These are phyloP conservation scores for Sclerodermus sp. DNA, from an alignment of 2,888 invertebrate genomes.

Conservation along the genomic window DNA sequence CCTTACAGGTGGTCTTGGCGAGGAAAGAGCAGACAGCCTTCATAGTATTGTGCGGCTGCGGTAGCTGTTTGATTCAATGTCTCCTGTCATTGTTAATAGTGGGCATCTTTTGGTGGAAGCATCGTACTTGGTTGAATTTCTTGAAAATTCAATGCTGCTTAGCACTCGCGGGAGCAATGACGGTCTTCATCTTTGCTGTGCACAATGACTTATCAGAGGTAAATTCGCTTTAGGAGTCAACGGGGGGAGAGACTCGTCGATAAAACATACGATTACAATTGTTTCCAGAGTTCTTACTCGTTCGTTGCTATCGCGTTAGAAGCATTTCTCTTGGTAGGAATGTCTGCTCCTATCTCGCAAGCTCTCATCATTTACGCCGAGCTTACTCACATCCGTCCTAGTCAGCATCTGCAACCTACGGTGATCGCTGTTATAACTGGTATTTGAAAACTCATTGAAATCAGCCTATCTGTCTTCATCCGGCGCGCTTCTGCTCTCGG, in stretches of 20 bases:
- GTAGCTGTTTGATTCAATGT: slow-evolving; percentile 60
- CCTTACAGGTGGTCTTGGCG: slow-evolving; percentile 39
- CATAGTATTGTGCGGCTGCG: slow-evolving; percentile 61
- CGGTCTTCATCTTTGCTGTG: slow-evolving; percentile 59
- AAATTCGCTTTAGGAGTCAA: slow-evolving; percentile 17
- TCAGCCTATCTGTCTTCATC: no score
- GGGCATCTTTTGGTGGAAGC: slow-evolving; percentile 59
- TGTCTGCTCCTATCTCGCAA: slow-evolving; percentile 73
- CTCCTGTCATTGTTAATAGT: slow-evolving; percentile 59
- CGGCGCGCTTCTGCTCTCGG: no score
- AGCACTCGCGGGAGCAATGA: slow-evolving; percentile 72
- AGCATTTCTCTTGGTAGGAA: slow-evolving; percentile 67
- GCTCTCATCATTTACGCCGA: slow-evolving; percentile 72
- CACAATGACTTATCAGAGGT: slow-evolving; percentile 52
- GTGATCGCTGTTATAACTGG: slow-evolving; percentile 71
- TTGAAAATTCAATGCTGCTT: slow-evolving; percentile 72
- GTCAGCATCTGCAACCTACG: slow-evolving; percentile 64
- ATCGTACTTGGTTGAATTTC: slow-evolving; percentile 64
- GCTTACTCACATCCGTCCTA: slow-evolving; percentile 63
- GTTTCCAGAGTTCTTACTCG: slow-evolving; percentile 64
- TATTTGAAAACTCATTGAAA: no score
- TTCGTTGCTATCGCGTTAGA: slow-evolving; percentile 66
- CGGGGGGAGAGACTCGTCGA: no score
- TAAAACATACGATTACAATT: no score
- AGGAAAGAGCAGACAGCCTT: slow-evolving; percentile 48